phyloP scores from a whole-genome alignment of 2,888 invertebrate species.

The Acanthosoma haemorrhoidale region DNA sequence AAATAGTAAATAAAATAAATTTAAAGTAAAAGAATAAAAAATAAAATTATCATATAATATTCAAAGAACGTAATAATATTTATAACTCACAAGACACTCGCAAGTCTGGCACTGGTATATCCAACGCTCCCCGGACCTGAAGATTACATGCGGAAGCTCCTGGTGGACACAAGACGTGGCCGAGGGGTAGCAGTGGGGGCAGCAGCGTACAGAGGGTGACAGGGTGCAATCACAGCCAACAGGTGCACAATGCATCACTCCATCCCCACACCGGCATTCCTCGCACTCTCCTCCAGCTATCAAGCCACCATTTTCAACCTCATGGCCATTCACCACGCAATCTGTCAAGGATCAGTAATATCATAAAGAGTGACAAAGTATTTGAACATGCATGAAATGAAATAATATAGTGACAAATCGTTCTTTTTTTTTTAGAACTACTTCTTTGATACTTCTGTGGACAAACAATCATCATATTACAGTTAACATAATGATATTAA shows the following conservation, averaged over 20 bases:
- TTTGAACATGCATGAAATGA: too few relatives aligned
- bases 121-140: slow-evolving; percentile 80
- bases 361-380: too few relatives aligned
- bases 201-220: slow-evolving; percentile 51
- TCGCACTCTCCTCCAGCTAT: slow-evolving; percentile 51
- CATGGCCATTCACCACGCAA: slow-evolving; percentile 66
- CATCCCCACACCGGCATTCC: slow-evolving; percentile 53
- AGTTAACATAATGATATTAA: too few relatives aligned
- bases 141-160: slow-evolving; percentile 67
- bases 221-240: slow-evolving; percentile 66
- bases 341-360: too few relatives aligned
- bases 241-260: slow-evolving; percentile 63
- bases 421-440: too few relatives aligned
- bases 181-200: slow-evolving; percentile 70
- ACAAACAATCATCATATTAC: too few relatives aligned
- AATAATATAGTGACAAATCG: too few relatives aligned
- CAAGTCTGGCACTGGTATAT: slow-evolving; percentile 87
- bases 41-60: neutral
- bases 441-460: too few relatives aligned
- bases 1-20: too few relatives aligned
- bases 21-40: neutral
- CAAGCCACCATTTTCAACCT: slow-evolving; percentile 56
- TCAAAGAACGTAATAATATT: neutral
- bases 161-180: slow-evolving; percentile 70
- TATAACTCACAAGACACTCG: slow-evolving; percentile 70